These are phyloP conservation scores for Bradypus variegatus DNA, from an alignment of 2,797 vertebrate species.

Conservation along the genomic window DNA sequence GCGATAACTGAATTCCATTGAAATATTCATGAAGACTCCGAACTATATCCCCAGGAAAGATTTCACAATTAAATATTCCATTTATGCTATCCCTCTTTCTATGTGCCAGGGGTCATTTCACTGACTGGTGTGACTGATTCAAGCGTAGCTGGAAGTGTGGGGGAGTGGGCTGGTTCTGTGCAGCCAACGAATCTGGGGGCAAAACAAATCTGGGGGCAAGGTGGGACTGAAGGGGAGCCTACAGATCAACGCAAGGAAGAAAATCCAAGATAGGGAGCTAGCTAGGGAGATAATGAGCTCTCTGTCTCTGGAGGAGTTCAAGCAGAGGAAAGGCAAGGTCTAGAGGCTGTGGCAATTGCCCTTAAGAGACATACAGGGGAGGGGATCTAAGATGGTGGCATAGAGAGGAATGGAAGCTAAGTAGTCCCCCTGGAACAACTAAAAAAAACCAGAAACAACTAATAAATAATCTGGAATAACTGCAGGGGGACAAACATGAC, in stretches of 20 bases:
- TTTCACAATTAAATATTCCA: not conserved
- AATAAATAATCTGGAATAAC: too few relatives aligned
- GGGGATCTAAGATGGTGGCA: too few relatives aligned
- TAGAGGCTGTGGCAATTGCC: too few relatives aligned
- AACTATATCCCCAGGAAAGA: not conserved
- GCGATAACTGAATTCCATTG: not conserved
- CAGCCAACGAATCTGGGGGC: accelerated
- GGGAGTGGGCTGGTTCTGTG: not conserved
- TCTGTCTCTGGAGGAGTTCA: not conserved
- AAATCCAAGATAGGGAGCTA: not conserved
- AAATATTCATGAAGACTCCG: conserved; percentile 3
- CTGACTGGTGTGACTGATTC: not conserved
- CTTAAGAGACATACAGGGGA: not conserved
- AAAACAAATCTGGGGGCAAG: accelerated
- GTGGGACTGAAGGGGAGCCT: accelerated
- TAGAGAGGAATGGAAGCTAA: too few relatives aligned
- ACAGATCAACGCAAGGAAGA: too few relatives aligned
- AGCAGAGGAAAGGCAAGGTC: not conserved
- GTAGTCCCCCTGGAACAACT: too few relatives aligned
- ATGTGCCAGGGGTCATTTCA: accelerated
- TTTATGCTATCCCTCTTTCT: not conserved
- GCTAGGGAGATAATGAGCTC: accelerated
- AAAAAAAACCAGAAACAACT: too few relatives aligned
- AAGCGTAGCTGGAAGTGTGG: accelerated
- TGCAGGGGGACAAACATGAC: too few relatives aligned